Percentiles rank a stretch among this genome's conserved stretches.
Conservation (phyloP, 2,113 vertebrate species). For the Alethe castanea region DNA sequence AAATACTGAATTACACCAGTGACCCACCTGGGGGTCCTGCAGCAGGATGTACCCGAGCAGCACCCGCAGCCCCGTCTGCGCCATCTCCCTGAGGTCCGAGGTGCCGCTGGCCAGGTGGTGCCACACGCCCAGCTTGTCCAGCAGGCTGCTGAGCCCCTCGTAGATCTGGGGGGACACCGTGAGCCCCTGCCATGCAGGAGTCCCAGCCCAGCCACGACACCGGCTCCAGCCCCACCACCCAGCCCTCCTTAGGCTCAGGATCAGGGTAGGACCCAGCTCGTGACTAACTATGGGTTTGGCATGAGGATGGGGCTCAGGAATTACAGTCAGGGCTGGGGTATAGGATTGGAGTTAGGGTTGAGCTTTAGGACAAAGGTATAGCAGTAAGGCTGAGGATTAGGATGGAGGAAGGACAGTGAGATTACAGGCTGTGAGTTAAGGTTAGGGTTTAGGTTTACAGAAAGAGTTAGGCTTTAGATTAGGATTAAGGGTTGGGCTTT, state of each 20-base stretch:
- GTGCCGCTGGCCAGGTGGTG: slow-evolving; percentile 77
- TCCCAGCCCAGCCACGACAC: background rate
- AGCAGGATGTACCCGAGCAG: slow-evolving; percentile 89
- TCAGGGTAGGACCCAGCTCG: background rate
- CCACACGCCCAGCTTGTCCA: slow-evolving; percentile 91
- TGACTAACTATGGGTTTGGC: fast-evolving
- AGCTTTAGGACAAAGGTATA: background rate
- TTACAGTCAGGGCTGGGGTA: background rate
- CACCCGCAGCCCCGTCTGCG: slow-evolving; percentile 89
- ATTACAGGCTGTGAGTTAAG: background rate
- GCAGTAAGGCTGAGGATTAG: background rate
- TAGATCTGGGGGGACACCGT: slow-evolving; percentile 78
- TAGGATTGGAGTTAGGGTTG: fast-evolving
- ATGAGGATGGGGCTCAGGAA: fast-evolving
- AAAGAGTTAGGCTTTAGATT: background rate
- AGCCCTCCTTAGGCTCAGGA: fast-evolving
- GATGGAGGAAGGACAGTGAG: background rate
- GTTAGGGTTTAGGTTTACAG: background rate
- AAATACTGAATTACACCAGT: no score
- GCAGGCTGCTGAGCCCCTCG: slow-evolving; percentile 90
- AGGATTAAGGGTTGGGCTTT: background rate
- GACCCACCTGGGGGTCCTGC: slow-evolving; percentile 85
- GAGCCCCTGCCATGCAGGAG: fast-evolving
- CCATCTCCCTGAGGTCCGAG: slow-evolving; percentile 90
- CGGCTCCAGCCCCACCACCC: background rate